Evolutionary conservation across 2,113 vertebrate species (phyloP), one percentile per base, ranked within the genome.

Genomic region (Psilopogon haemacephalus): DNA sequence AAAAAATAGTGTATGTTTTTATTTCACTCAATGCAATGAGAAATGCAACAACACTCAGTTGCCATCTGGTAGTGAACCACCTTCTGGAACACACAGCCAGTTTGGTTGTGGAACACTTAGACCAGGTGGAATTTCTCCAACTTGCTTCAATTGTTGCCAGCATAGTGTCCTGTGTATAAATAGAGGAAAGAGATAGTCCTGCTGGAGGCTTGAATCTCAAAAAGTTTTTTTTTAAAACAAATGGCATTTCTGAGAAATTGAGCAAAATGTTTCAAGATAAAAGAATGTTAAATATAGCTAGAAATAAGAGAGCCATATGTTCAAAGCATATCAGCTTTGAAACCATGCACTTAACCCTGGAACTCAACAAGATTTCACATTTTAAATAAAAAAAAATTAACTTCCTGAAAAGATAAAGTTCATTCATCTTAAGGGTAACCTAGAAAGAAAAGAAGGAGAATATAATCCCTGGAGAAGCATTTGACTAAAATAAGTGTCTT

Each of bases 301-400:
- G 94, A 94, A 96, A 64, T 96, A 91, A 93, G 91, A 94, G 23
- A 93, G 69, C 93, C 84, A 91, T 94, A 94, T 94, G 94, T 94
- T 94, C 75, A 55, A 91, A 85, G 38, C 9, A 0, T 77, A 93
- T 84, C 79, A 75, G n/a, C 76, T 84, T 92, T 92, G 78, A 93
- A 96, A 94, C 71, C 27, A 11, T 85, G 78, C 86, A 89, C 71
- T 94, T 93, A 94, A 87, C 74, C 78, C 87, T 83, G 52, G 26
- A 38, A 91, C 91, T 89, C 89, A 65, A 79, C 71, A 85, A 85
- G 84, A 94, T 94, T 91, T 95, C 68, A 80, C 87, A 73, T 94
- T 91, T 94, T 91, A 94, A 94, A 89, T 86, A 86, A 93, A 92
- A 95, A 85, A 33, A 85, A n/a, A 5, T 69, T 84, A 37, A 91